Conservation (phyloP, 2,797 vertebrate species). For the Sphenodon punctatus region DNA sequence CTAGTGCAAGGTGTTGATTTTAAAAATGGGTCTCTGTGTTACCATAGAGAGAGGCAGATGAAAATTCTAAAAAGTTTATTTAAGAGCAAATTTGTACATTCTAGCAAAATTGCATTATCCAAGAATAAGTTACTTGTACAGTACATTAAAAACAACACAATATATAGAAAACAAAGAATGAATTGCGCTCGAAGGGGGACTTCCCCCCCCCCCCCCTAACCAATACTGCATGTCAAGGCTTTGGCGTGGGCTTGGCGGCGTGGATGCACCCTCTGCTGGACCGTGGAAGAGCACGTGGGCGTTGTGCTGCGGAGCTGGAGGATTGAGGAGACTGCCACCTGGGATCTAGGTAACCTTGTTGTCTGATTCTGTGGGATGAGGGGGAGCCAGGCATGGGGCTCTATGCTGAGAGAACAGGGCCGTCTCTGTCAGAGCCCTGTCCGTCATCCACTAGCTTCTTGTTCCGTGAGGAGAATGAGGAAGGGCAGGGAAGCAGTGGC, state of each 20-base stretch:
- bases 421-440: background rate
- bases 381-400: background rate
- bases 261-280: background rate
- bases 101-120: conserved; percentile 73
- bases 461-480: too few species aligned
- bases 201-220: too few species aligned
- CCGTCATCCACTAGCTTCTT: too few species aligned
- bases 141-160: conserved; percentile 79
- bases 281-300: background rate
- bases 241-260: background rate
- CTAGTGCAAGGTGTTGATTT: background rate
- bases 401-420: rapidly evolving
- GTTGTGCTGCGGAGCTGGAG: background rate
- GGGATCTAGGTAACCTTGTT: background rate
- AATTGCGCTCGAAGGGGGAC: too few species aligned
- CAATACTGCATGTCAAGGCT: too few species aligned
- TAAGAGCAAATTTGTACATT: conserved; percentile 70
- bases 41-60: conserved; percentile 6
- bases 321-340: background rate
- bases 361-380: background rate
- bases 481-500: too few species aligned
- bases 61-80: conserved; percentile 72
- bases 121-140: conserved; percentile 83
- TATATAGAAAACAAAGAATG: conserved; percentile 69
- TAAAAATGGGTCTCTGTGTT: background rate